Base-by-base conservation (phyloP, 30 jellyfish, hydroid and myxozoan genomes). In the Hydractinia echinata region DNA sequence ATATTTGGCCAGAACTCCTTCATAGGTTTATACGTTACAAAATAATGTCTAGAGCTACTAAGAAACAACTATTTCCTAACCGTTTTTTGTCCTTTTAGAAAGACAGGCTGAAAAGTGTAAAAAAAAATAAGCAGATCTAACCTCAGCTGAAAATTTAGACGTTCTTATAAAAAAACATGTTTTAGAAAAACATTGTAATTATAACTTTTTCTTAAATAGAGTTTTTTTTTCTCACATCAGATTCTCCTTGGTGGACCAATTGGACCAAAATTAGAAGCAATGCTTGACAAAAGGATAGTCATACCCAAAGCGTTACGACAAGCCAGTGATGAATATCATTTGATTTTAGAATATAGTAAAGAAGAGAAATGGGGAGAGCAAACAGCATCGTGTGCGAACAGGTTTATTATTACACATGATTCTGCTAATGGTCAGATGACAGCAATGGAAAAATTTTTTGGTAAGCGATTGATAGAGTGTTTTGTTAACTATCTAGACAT, bases 211-310 rank as follows among this genome's bases (percentile, higher is more conserved):
- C n/a, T n/a, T n/a, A n/a, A n/a, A n/a, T n/a, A n/a, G n/a, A n/a
- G n/a, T n/a, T n/a, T n/a, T 58, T 58, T 64, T 64, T 64, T n/a
- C 74, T 64, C 74, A 4, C 79, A 61, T 8, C 51, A 89, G 97
- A 84, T 89, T n/a, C 85, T 84, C 10, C 97, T 89, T 18, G 97
- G 97, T 44, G 97, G 95, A 30, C 97, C 97, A 49, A 91, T 89
- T 4, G 97, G 97, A 11, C 91, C 91, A 66, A 85, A 84, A 21
- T 77, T 89, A 16, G 67, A 81, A 8, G 85, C 72, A 5, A 71
- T 89, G 79, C 73, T 89, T 44, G 97, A 85, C 51, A 15, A 67
- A 5, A 79, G 95, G 72, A 89, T 89, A 14, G 84, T 66, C 5
- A 84, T 85, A 9, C 97, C 97, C 6, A 50, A 68, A 4, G 30